phyloP scores from a whole-genome alignment of 2,888 invertebrate species.

The Trichopria drosophilae region DNA sequence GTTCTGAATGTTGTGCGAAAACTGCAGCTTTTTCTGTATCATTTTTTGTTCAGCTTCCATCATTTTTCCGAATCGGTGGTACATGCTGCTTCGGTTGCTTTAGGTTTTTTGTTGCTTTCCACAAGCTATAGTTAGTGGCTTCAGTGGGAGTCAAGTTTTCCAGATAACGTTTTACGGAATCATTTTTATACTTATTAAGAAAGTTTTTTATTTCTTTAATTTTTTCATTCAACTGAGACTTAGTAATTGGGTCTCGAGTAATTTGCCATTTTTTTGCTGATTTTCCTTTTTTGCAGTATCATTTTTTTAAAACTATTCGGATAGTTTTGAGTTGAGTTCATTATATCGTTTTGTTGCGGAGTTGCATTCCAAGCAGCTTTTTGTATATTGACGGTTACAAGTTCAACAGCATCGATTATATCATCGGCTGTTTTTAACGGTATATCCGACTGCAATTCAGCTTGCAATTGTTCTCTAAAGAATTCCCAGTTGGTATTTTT shows the following conservation, averaged over 20 bases:
- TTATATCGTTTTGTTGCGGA: background rate
- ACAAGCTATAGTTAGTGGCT: constrained; percentile 37
- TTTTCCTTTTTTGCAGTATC: constrained; percentile 12
- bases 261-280: constrained; percentile 13
- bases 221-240: constrained; percentile 14
- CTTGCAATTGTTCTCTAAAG: background rate
- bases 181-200: constrained; percentile 9
- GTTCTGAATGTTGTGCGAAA: constrained; percentile 32
- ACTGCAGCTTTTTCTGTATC: constrained; percentile 27
- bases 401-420: background rate
- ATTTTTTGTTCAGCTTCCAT: constrained; percentile 32
- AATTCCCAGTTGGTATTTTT: background rate
- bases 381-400: background rate
- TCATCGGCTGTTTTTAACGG: background rate
- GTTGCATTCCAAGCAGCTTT: background rate
- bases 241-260: constrained; percentile 9
- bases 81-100: constrained; percentile 24
- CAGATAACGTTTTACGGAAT: constrained; percentile 18
- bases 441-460: background rate
- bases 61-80: constrained; percentile 29
- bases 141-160: constrained; percentile 4
- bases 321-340: background rate
- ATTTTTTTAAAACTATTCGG: background rate
- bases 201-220: constrained; percentile 21
- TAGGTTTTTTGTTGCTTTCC: constrained; percentile 36